Base-by-base conservation (phyloP, 2,888 invertebrate species). In the Tupiocoris notatus region DNA sequence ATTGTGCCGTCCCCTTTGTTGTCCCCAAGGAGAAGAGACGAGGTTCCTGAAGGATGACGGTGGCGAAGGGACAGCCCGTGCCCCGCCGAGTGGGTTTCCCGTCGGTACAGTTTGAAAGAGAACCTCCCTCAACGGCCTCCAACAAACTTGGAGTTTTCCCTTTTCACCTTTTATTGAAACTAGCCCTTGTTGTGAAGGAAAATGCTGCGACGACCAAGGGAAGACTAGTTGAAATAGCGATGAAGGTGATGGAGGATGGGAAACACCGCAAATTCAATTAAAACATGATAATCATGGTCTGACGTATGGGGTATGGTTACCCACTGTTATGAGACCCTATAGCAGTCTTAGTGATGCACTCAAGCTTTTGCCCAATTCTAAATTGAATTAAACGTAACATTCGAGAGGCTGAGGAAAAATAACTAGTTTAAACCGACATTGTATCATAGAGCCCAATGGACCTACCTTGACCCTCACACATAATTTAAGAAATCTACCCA, bases 91-190 rank as follows among this genome's bases (percentile, higher is more conserved):
- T 57, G n/a, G 61, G n/a, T 59, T 59, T 59, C 59, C 59, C 59
- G 25, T 54, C 17, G 57, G 57, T 7, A n/a, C 9, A n/a, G 21
- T 39, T 21, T n/a, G 17, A 70, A 70, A 17, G 59, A n/a, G 61
- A 70, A 70, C 57, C 23, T 22, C 70, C 58, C n/a, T 58, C 61
- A 3, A 9, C 59, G 6, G 16, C 59, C 59, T 9, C 59, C 59
- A 3, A 58, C 70, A 70, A 70, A 70, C 70, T 70, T 70, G 9
- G 58, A 70, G 70, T 70, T 70, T 70, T 70, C 70, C 59, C 25
- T 70, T 70, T 61, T 39, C 24, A 70, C 70, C 61, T 70, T 70
- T 70, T 61, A 61, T 70, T 59, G 67, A 67, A 65, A 67, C 39
- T 54, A 39, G 39, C 39, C 39, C 6, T 39, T 39, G 39, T 39